A percentile compares a stretch with the other conserved stretches of the same genome.
Evolutionary conservation across 2,797 vertebrate species (phyloP).

Genomic region (Pteronotus mesoamericanus): DNA sequence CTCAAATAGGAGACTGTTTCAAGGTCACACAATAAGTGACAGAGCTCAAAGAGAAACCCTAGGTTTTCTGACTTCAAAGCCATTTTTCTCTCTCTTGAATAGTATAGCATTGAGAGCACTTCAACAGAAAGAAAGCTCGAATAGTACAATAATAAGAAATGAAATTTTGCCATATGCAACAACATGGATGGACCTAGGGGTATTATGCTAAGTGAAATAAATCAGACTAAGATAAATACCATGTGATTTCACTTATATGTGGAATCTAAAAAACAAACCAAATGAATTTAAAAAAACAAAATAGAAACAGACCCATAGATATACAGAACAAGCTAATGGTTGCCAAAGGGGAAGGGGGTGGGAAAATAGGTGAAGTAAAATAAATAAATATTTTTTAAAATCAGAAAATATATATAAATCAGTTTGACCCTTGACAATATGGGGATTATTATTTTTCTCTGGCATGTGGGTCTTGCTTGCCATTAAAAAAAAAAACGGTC

Average conservation of each 20-base stretch:
- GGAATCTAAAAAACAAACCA: neutral
- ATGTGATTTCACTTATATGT: neutral
- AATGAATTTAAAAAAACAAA: neutral
- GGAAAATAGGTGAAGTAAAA: neutral
- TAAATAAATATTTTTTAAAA: neutral
- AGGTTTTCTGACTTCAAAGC: neutral
- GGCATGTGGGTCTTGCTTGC: neutral
- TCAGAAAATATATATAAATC: neutral
- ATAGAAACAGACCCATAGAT: neutral
- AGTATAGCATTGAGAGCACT: neutral
- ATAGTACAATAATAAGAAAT: neutral
- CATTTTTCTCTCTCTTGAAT: slow-evolving; percentile 2
- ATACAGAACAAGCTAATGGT: neutral
- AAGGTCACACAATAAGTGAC: neutral
- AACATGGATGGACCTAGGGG: neutral
- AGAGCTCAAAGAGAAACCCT: neutral
- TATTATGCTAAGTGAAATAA: neutral
- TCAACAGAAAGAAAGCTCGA: neutral
- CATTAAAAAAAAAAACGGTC: neutral
- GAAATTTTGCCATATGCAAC: neutral
- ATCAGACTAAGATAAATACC: neutral
- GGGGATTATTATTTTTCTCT: neutral
- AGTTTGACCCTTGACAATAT: neutral
- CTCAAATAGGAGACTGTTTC: neutral
- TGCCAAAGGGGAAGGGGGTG: neutral